Evolutionary conservation across 2,113 vertebrate species (phyloP).

Genomic region (Globicephala melas): DNA sequence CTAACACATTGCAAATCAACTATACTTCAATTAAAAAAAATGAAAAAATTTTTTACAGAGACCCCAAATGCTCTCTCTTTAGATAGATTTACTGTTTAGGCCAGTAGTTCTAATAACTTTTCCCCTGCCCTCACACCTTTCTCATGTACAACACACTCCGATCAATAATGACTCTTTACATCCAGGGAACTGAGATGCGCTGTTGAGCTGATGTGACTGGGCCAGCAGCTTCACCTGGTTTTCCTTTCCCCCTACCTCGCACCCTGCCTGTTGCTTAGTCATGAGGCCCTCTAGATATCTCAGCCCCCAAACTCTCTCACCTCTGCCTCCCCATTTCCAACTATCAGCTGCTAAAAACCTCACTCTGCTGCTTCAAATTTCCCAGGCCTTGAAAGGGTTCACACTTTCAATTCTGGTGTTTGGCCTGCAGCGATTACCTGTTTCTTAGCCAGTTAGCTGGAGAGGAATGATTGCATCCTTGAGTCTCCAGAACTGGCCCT

Average conservation of each 20-base stretch:
- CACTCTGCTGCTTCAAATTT: constrained; percentile 27
- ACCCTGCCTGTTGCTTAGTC: background rate
- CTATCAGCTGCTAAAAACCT: constrained; percentile 31
- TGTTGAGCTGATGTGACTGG: background rate
- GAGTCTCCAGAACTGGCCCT: background rate
- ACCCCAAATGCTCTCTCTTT: background rate
- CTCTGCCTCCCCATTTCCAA: background rate
- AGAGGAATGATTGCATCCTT: constrained; percentile 28
- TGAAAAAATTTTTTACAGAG: background rate
- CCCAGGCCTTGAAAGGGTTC: constrained; percentile 16
- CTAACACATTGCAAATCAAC: background rate
- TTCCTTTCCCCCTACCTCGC: background rate
- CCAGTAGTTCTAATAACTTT: background rate
- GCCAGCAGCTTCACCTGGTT: background rate
- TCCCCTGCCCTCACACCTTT: background rate
- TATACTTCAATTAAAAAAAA: background rate
- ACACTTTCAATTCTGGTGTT: background rate
- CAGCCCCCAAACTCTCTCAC: background rate
- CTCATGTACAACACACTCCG: background rate
- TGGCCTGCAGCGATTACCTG: background rate
- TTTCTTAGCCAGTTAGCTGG: constrained; percentile 29
- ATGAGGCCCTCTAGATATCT: background rate
- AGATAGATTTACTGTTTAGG: background rate
- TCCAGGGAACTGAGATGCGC: background rate
- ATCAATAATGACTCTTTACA: background rate